Base-by-base conservation (phyloP, 2,113 vertebrate genomes). In the human region DNA sequence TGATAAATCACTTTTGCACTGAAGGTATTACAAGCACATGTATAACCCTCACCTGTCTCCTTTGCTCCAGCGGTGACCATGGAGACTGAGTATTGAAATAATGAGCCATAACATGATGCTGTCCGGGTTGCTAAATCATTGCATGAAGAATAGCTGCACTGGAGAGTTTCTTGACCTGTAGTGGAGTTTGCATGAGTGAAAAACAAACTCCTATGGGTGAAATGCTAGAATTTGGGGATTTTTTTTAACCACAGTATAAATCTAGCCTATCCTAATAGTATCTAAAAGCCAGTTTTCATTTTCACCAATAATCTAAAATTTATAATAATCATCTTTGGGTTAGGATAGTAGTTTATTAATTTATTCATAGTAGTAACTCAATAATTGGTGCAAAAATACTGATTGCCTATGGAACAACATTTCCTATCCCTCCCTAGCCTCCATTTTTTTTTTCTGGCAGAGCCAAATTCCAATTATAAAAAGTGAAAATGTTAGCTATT, bases 251-350 rank as follows among this genome's bases (percentile, higher is more conserved):
- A 73, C 8, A 85, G 35, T 17, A 35, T 30, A 93, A 78, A 3
- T 85, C 50, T 70, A 61, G 17, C 50, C 89, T 52, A 35, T 17
- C 45, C 18, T 45, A 80, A 30, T 10, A 35, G 43, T 38, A 25
- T 59, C 48, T 61, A 52, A 90, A 96, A 84, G 18, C 13, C 50
- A 83, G 43, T 59, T 96, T 94, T 93, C 14, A 76, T 45, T 96
- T 96, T 89, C 25, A 80, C 70, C 48, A 94, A 76, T 13, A 59
- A 32, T 90, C 43, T 95, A 12, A 43, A 89, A 68, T 91, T 89
- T 91, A 61, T 17, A 55, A 85, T 68, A 96, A 79, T 35, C 16
- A 68, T 64, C 18, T 78, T 89, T 45, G 30, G 6, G 50, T 73
- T 68, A 96, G 16, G 55, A 50, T 72, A 66, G 52, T 59, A 68